A percentile compares a stretch with the other conserved stretches of the same genome.
These are phyloP conservation scores for Mesoligia furuncula DNA, from an alignment of 2,888 invertebrate genomes.

Conservation along the genomic window DNA sequence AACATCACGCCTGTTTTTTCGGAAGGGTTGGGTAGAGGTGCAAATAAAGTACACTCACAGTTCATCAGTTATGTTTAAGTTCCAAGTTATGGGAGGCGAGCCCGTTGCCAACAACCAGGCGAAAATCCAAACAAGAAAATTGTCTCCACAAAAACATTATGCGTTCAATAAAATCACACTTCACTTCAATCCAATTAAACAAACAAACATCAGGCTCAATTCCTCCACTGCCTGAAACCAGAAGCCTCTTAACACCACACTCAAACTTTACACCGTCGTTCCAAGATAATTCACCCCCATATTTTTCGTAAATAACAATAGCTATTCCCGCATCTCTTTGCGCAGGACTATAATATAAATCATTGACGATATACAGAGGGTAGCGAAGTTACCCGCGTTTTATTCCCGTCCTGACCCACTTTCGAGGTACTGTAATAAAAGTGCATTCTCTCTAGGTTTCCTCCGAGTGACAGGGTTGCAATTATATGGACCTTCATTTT, in stretches of 20 bases:
- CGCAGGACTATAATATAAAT: constrained; percentile 70
- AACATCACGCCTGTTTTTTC: background rate
- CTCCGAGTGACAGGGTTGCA: constrained; percentile 63
- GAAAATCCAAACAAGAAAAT: too few relatives aligned
- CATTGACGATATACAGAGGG: constrained; percentile 69
- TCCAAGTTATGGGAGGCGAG: background rate
- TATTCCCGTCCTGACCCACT: constrained; percentile 72
- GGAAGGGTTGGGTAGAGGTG: background rate
- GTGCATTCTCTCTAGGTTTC: constrained; percentile 69
- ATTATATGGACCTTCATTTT: constrained; percentile 62
- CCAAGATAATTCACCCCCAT: constrained; percentile 9
- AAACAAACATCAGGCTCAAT: background rate
- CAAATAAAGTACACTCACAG: background rate
- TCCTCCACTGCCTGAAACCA: background rate
- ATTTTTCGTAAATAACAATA: constrained; percentile 57
- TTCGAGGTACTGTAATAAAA: constrained; percentile 68
- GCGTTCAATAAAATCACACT: background rate
- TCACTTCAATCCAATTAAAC: constrained; percentile 14
- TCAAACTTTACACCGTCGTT: constrained; percentile 32
- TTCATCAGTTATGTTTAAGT: background rate
- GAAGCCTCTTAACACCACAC: background rate
- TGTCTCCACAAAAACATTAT: background rate
- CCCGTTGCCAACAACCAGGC: background rate
- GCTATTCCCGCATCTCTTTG: constrained; percentile 59
- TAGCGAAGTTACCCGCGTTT: constrained; percentile 63